Evolutionary conservation across 2,113 vertebrate genomes (phyloP).

Genomic region (Myocastor coypus): DNA sequence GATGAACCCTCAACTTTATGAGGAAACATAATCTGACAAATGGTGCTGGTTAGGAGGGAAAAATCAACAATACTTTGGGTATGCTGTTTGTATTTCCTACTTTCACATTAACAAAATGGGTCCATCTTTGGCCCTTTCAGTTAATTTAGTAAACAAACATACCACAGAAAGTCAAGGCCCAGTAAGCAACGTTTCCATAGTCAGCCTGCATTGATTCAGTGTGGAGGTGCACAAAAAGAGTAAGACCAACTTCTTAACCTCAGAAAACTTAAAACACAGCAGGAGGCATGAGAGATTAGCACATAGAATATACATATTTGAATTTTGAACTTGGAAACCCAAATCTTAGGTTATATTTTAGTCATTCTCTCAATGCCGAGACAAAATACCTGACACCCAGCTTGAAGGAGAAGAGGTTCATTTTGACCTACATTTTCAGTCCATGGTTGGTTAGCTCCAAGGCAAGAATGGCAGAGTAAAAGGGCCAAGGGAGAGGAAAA

Average conservation of each 20-base stretch:
- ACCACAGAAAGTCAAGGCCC: background rate
- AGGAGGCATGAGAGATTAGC: background rate
- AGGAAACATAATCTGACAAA: slow-evolving; percentile 21
- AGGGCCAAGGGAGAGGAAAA: background rate
- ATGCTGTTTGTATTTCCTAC: background rate
- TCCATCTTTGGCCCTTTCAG: background rate
- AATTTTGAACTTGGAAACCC: background rate
- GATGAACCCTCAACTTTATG: background rate
- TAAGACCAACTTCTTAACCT: background rate
- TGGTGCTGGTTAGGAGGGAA: background rate
- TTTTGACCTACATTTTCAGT: background rate
- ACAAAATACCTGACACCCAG: background rate
- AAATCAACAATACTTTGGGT: background rate
- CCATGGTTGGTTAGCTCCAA: background rate
- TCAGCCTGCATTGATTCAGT: background rate
- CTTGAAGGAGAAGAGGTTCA: background rate
- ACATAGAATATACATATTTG: background rate
- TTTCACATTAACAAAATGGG: slow-evolving; percentile 4
- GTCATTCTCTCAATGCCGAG: background rate
- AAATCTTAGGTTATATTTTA: background rate
- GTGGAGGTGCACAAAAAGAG: background rate
- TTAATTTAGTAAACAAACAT: slow-evolving; percentile 2
- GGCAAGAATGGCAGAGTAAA: background rate
- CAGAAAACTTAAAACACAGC: slow-evolving; percentile 5
- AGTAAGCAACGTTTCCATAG: background rate